Evolutionary conservation across 2,888 invertebrate species (phyloP).

Genomic region (Erebia palarica): DNA sequence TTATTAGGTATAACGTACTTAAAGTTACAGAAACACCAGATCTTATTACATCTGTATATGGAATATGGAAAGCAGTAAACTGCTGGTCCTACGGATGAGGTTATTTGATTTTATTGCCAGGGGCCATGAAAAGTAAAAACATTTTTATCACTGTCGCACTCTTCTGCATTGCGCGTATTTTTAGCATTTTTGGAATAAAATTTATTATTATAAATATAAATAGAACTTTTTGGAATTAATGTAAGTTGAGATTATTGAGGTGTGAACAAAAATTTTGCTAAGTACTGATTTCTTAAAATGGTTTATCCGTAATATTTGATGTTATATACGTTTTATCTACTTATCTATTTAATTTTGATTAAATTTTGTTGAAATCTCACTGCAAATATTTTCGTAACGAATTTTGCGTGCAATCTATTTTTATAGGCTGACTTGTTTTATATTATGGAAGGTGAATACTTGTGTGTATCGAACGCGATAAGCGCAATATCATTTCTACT

Average conservation of each 20-base stretch:
- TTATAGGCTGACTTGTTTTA: conserved; percentile 72
- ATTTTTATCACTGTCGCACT: conserved; percentile 46
- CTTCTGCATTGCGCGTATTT: conserved; percentile 40
- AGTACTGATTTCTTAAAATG: conserved; percentile 27
- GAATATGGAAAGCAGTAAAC: conserved; percentile 51
- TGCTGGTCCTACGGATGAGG: conserved; percentile 55
- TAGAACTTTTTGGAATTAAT: conserved; percentile 31
- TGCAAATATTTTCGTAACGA: conserved; percentile 69
- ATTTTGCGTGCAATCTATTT: conserved; percentile 78
- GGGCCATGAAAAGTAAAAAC: conserved; percentile 64
- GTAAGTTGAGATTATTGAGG: conserved; percentile 20
- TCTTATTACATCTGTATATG: conserved; percentile 28
- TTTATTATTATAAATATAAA: conserved; percentile 38
- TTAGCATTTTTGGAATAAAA: conserved; percentile 35
- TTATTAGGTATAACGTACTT: conserved; percentile 61
- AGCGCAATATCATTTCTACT: conserved; percentile 73
- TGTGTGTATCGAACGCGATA: conserved; percentile 51
- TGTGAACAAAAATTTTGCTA: conserved; percentile 33
- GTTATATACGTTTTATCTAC: conserved; percentile 14
- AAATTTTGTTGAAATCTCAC: conserved; percentile 50
- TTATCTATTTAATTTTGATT: conserved; percentile 22
- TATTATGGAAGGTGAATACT: conserved; percentile 47
- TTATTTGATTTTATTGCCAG: conserved; percentile 64
- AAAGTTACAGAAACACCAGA: conserved; percentile 54
- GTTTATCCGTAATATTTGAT: conserved; percentile 29